Percentiles rank a stretch among this genome's conserved stretches.
These are phyloP conservation scores for Zaprionus gabonicus DNA, from an alignment of 1,140 invertebrate species.

Conservation along the genomic window DNA sequence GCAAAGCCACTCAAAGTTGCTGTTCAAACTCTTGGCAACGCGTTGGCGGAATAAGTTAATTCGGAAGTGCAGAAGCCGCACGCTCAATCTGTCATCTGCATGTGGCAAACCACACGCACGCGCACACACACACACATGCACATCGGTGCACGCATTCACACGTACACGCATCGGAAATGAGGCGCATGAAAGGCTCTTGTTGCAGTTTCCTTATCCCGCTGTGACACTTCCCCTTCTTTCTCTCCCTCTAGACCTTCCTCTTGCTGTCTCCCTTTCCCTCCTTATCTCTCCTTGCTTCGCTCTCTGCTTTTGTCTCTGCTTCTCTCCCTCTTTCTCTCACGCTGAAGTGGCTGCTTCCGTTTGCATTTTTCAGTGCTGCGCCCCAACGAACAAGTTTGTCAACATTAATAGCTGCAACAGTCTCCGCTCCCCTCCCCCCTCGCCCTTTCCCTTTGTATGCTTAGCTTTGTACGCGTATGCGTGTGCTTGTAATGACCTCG, in stretches of 20 bases:
- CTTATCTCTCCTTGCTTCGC: neutral
- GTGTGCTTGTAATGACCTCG: slow-evolving; percentile 53
- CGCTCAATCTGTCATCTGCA: slow-evolving; percentile 33
- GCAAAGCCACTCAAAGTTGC: slow-evolving; percentile 4
- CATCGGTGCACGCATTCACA: neutral
- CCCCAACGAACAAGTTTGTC: slow-evolving; percentile 45
- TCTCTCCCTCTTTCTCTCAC: neutral
- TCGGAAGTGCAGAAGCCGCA: slow-evolving; percentile 42
- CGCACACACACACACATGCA: neutral
- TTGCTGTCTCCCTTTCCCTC: neutral
- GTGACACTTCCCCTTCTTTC: neutral
- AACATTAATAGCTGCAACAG: slow-evolving; percentile 58
- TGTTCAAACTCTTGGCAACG: slow-evolving; percentile 6
- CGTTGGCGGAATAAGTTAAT: slow-evolving; percentile 32
- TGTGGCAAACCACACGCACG: neutral
- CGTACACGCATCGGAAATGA: slow-evolving; percentile 49
- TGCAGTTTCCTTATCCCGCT: slow-evolving; percentile 44
- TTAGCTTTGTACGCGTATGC: slow-evolving; percentile 27
- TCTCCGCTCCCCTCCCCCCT: neutral
- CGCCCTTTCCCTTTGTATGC: slow-evolving; percentile 10
- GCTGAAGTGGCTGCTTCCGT: slow-evolving; percentile 62
- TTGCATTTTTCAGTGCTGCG: slow-evolving; percentile 52
- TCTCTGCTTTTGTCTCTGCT: neutral
- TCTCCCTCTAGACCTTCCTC: neutral
- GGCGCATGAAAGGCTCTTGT: slow-evolving; percentile 50